Evolutionary conservation across 2,113 vertebrate genomes (phyloP).

Genomic region (Hypocryptadius cinnamomeus): DNA sequence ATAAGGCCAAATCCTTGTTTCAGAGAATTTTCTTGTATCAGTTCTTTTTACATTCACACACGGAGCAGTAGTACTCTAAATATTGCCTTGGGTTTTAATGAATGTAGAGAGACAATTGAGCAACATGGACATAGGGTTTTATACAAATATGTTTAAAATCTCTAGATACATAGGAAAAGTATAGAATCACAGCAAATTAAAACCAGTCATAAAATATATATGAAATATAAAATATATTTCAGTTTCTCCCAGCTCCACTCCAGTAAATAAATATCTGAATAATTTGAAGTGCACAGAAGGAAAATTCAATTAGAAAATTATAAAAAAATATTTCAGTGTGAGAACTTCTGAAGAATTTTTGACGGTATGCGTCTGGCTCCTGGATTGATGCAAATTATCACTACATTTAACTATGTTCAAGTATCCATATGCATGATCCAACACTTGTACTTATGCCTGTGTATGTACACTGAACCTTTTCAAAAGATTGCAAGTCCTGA

Average conservation of each 20-base stretch:
- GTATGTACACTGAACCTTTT: neutral
- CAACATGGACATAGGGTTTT: rapidly evolving
- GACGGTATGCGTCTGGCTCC: rapidly evolving
- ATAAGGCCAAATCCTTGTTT: neutral
- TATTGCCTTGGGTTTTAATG: neutral
- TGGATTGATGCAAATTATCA: neutral
- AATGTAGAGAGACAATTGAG: neutral
- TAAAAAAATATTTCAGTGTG: neutral
- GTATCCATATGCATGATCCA: neutral
- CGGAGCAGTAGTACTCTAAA: neutral
- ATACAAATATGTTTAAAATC: neutral
- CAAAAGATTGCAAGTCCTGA: neutral
- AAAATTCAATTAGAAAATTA: neutral
- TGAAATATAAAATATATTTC: neutral
- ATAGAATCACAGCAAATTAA: neutral
- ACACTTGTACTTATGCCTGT: rapidly evolving
- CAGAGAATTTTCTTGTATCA: neutral
- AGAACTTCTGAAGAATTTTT: neutral
- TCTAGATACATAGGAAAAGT: neutral
- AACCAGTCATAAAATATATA: neutral
- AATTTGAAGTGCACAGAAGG: neutral
- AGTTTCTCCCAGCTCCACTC: neutral
- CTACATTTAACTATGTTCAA: neutral
- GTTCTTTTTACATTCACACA: neutral
- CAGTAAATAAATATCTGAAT: neutral